Percentiles rank a stretch among this genome's conserved stretches.
phyloP scores from a whole-genome alignment of 1,140 invertebrate genomes.

The Mizuhopecten yessoensis region DNA sequence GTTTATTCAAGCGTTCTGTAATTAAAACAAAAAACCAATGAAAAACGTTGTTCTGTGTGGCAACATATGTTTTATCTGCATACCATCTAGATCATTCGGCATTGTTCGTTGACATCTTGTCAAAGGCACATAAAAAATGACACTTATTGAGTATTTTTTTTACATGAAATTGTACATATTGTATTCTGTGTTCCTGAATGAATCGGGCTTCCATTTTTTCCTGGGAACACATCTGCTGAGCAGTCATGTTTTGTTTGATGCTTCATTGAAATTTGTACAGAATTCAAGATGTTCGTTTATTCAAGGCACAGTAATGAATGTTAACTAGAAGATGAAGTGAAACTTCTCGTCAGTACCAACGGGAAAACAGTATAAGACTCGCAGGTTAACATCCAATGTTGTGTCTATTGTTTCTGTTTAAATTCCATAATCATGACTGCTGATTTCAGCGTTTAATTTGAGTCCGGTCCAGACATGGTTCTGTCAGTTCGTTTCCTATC shows the following conservation, averaged over 20 bases:
- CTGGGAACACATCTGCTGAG: background rate
- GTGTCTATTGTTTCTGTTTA: background rate
- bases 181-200: background rate
- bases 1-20: background rate
- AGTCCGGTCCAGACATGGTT: background rate
- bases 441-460: background rate
- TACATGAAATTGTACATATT: background rate
- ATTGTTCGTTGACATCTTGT: background rate
- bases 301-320: background rate
- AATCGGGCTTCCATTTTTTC: background rate
- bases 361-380: background rate
- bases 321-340: background rate
- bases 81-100: background rate
- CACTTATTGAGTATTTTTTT: constrained; percentile 1
- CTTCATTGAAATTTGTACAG: background rate
- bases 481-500: background rate
- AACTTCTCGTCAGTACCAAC: background rate
- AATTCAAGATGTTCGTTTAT: background rate
- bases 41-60: background rate
- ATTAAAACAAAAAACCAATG: background rate
- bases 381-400: background rate
- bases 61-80: background rate
- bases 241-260: background rate
- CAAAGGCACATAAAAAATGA: background rate
- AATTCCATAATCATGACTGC: background rate